These are phyloP conservation scores for Siniperca scherzeri DNA, from an alignment of 2,797 vertebrate species.

Conservation along the genomic window DNA sequence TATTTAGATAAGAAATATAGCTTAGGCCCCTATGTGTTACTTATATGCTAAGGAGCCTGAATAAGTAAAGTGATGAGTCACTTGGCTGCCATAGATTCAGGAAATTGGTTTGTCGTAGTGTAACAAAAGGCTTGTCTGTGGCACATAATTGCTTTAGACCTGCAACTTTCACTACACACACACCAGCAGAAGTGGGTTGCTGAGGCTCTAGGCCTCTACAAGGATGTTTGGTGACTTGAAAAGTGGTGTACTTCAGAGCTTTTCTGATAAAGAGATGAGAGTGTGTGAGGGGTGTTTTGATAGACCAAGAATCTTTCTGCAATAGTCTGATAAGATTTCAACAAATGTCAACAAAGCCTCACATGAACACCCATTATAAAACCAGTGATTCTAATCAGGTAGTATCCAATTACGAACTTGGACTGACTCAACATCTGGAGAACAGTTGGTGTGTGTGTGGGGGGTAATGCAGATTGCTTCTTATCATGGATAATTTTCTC, in stretches of 20 bases:
- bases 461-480: conserved; percentile 18
- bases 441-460: conserved; percentile 27
- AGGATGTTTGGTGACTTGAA: conserved; percentile 64
- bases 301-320: conserved; percentile 41
- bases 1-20: conserved; percentile 76
- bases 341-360: conserved; percentile 58
- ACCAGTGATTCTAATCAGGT: conserved; percentile 59
- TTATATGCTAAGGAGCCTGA: conserved; percentile 68
- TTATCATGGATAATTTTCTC: conserved; percentile 41
- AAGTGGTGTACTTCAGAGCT: conserved; percentile 62
- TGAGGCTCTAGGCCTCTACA: conserved; percentile 37
- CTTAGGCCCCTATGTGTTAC: conserved; percentile 58
- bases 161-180: conserved; percentile 53
- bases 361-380: conserved; percentile 39
- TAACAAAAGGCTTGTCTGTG: conserved; percentile 75
- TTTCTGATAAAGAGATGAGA: conserved; percentile 58
- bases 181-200: conserved; percentile 21
- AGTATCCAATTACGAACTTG: conserved; percentile 61
- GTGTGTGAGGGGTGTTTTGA: conserved; percentile 50
- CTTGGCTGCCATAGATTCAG: conserved; percentile 74
- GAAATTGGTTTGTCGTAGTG: conserved; percentile 81
- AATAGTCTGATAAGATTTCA: conserved; percentile 54
- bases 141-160: conserved; percentile 69
- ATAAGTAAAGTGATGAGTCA: conserved; percentile 77
- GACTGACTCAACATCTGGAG: conserved; percentile 50